A percentile compares a stretch with the other conserved stretches of the same genome.
phyloP scores from a whole-genome alignment of 2,888 invertebrate genomes.

The Ctenicera cuprea region DNA sequence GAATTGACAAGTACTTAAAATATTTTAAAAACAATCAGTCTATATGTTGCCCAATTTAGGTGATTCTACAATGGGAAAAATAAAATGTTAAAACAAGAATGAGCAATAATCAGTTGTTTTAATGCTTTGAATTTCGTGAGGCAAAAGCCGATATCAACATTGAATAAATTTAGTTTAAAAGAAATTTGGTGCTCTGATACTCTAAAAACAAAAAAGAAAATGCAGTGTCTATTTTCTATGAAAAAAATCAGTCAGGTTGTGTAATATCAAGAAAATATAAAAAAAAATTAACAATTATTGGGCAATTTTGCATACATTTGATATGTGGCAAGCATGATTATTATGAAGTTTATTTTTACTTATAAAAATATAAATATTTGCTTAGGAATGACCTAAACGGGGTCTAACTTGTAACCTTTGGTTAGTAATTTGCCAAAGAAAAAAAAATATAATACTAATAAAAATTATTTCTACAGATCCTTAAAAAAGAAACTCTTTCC shows the following conservation, averaged over 20 bases:
- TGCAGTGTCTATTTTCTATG: not conserved
- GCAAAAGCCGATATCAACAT: no score
- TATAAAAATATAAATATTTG: conserved; percentile 51
- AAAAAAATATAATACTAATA: conserved; percentile 36
- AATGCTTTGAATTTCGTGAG: not conserved
- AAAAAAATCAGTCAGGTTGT: conserved; percentile 13
- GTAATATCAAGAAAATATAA: conserved; percentile 20
- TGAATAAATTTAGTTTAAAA: no score
- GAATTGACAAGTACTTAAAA: not conserved
- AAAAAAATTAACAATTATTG: conserved; percentile 9
- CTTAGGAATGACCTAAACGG: conserved; percentile 46
- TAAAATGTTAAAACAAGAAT: not conserved
- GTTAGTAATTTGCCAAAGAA: conserved; percentile 45
- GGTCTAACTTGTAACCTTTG: conserved; percentile 44
- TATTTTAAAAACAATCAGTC: conserved; percentile 1
- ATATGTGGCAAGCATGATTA: conserved; percentile 50
- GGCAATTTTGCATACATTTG: conserved; percentile 21
- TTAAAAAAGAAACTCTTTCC: conserved; percentile 39
- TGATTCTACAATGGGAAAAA: conserved; percentile 12
- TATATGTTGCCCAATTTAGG: conserved; percentile 24
- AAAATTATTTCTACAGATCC: conserved; percentile 36
- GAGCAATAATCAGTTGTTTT: conserved; percentile 20
- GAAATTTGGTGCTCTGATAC: no score
- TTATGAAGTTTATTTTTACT: conserved; percentile 44
- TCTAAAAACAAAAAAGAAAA: not conserved